Evolutionary conservation across 2,113 vertebrate species (phyloP).

Genomic region (Clupea harengus): DNA sequence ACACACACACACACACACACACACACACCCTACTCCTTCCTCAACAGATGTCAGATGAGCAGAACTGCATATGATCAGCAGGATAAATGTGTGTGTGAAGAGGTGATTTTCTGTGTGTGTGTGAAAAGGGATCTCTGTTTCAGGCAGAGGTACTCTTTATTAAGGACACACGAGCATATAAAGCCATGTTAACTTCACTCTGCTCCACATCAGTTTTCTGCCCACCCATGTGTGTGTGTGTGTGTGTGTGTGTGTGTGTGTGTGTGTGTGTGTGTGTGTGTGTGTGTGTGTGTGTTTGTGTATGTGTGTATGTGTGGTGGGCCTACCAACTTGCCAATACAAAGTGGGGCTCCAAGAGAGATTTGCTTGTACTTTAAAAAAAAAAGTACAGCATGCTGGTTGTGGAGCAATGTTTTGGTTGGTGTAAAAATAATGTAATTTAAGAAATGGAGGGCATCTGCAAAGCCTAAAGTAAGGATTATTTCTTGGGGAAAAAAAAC

Average conservation of each 20-base stretch:
- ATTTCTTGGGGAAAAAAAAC: neutral
- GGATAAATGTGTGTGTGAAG: neutral
- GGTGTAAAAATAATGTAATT: neutral
- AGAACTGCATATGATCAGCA: neutral
- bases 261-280: slow-evolving; percentile 16
- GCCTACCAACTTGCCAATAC: neutral
- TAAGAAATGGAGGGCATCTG: neutral
- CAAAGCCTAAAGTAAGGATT: neutral
- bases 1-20: slow-evolving; percentile 3
- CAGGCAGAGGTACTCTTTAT: neutral
- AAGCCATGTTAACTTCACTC: neutral
- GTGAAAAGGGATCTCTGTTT: slow-evolving; percentile 2
- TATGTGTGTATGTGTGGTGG: slow-evolving; percentile 14
- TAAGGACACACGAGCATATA: neutral
- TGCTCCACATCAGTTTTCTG: neutral
- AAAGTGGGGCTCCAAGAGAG: neutral
- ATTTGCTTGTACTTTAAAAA: neutral
- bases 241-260: slow-evolving; percentile 15
- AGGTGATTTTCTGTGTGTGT: neutral
- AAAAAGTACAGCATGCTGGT: neutral
- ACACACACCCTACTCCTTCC: neutral
- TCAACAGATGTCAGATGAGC: neutral
- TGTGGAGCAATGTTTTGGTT: neutral
- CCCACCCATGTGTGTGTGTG: slow-evolving; percentile 2
- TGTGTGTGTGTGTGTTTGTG: neutral